phyloP scores from a whole-genome alignment of 2,113 vertebrate species.

The Chauna torquata region DNA sequence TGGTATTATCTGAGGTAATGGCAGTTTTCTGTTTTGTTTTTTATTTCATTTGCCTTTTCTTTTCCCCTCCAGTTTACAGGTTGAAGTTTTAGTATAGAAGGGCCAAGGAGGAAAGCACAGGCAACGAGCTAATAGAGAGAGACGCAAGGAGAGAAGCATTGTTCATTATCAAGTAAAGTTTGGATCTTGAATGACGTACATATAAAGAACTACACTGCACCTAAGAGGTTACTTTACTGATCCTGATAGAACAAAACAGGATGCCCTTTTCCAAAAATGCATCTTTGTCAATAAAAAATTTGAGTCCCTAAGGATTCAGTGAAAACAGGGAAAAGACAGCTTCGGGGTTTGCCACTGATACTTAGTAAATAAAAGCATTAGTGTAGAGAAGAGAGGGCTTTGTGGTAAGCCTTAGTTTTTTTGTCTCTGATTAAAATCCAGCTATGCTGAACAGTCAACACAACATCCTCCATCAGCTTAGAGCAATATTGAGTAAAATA shows the following conservation, averaged over 20 bases:
- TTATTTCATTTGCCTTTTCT: not conserved
- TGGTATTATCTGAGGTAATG: not conserved
- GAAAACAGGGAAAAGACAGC: not conserved
- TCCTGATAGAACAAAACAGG: not conserved
- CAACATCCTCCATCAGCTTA: not conserved
- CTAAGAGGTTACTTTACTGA: not conserved
- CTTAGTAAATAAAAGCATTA: not conserved
- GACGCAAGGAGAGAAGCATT: not conserved
- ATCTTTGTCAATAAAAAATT: not conserved
- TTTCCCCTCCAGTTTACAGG: accelerated
- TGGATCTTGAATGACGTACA: not conserved
- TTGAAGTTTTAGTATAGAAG: not conserved
- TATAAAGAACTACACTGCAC: not conserved
- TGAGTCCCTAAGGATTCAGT: not conserved
- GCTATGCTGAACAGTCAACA: not conserved
- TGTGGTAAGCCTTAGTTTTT: not conserved
- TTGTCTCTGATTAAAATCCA: not conserved
- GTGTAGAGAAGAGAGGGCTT: not conserved
- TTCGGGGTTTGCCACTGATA: not conserved
- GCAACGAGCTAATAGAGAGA: not conserved
- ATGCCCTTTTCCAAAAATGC: not conserved
- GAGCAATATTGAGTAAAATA: not conserved
- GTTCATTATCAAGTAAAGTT: not conserved
- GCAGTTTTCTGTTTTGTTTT: not conserved
- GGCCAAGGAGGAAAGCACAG: not conserved